Base-by-base conservation (phyloP, 2,797 vertebrate genomes). In the Denticeps clupeoides region DNA sequence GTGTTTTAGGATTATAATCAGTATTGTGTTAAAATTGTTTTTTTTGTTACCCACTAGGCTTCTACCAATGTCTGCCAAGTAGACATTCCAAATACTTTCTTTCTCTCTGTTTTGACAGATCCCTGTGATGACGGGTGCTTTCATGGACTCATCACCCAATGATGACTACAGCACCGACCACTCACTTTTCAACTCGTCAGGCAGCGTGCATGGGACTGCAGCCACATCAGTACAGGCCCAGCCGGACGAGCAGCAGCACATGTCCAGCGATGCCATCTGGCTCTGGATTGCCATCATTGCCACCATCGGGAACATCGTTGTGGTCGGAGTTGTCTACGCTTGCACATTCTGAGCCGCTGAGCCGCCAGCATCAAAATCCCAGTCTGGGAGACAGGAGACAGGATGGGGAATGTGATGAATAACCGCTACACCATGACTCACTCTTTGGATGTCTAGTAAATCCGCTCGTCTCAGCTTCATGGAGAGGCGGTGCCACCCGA, bases 231-330 rank as follows among this genome's bases (percentile, higher is more conserved):
- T 79, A 13, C 89, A 84, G 12, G 83, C 77, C 53, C 89, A 84
- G 54, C 82, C 66, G 5, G 92, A 97, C 16, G 92, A 94, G 56
- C 71, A 81, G 0, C 73, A 90, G 18, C 81, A 81, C 32, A 85
- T 90, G 73, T 93, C 93, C 69, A 89, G 89, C 0, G 93, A 99
- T 3, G 91, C 91, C 45, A 89, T 99, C 69, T 82, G 95, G 87
- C 79, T 97, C 45, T 99, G 94, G 94, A 97, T 99, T 55, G 94
- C 93, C 59, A 93, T 99, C 60, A 79, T 95, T 16, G 94, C 94
- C 18, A 99, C 94, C 1, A 93, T 99, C 54, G 94, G 94, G 43
- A 99, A 99, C 79, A 97, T 99, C 8, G 91, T 96, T 66, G 94
- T 97, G 60, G 92, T 97, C 8, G 93, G 94, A 21, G 76, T 99